Percentiles rank a stretch among this genome's conserved stretches.
phyloP scores from a whole-genome alignment of 2,113 vertebrate genomes.

The Anarhynchus alexandrinus region DNA sequence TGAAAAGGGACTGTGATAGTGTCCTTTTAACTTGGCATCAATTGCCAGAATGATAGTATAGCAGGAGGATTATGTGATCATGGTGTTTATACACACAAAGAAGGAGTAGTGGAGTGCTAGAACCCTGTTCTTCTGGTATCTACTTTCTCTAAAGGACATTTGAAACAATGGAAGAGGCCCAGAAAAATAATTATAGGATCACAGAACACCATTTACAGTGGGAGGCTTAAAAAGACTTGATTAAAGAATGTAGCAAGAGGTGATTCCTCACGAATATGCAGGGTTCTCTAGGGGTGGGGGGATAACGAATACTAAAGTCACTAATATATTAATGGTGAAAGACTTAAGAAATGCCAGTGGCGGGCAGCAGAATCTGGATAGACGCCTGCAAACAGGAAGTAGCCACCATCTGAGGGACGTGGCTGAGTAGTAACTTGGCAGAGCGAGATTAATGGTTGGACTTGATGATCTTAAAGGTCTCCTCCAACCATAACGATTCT shows the following conservation, averaged over 20 bases:
- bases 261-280: background rate
- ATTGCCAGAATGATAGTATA: background rate
- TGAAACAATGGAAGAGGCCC: background rate
- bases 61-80: background rate
- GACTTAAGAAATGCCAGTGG: background rate
- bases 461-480: too few species aligned
- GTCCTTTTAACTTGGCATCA: background rate
- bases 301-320: background rate
- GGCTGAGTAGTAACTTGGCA: too few species aligned
- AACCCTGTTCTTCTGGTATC: background rate
- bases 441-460: too few species aligned
- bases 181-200: background rate
- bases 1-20: background rate
- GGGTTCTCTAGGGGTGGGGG: background rate
- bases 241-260: background rate
- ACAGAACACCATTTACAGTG: background rate
- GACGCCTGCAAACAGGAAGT: background rate
- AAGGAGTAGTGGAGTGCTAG: background rate
- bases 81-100: background rate
- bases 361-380: background rate
- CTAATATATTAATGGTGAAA: background rate
- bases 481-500: too few species aligned
- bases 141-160: background rate
- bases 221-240: background rate
- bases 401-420: background rate